Conservation (phyloP, 2,113 vertebrate genomes). For the Centropristis striata region DNA sequence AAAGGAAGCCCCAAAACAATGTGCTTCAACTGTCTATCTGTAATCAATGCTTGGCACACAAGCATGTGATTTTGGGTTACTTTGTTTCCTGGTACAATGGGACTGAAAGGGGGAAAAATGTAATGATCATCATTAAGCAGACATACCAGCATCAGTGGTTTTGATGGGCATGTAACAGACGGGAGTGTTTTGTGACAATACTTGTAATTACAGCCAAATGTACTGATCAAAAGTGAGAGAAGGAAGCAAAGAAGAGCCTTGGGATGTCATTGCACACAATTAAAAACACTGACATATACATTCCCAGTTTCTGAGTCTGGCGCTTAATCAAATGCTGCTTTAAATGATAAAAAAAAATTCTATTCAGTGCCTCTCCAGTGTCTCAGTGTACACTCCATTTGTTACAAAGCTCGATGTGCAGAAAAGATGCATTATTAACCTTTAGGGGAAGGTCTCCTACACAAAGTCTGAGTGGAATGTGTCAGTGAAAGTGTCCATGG, state of each 20-base stretch:
- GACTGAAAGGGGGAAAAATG: conserved; percentile 43
- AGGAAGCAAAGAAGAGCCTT: conserved; percentile 45
- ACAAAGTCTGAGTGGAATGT: conserved; percentile 3
- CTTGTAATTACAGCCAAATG: conserved; percentile 81
- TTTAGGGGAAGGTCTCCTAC: conserved; percentile 12
- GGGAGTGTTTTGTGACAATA: conserved; percentile 75
- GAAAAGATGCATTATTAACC: conserved; percentile 26
- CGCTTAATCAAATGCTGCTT: conserved; percentile 31
- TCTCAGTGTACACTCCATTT: conserved; percentile 36
- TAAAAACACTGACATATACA: conserved; percentile 62
- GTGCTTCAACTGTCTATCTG: conserved; percentile 62
- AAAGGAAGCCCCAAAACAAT: conserved; percentile 63
- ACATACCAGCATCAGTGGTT: conserved; percentile 71
- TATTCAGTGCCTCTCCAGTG: conserved; percentile 11
- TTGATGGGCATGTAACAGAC: conserved; percentile 72
- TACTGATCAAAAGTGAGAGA: conserved; percentile 71
- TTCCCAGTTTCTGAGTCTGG: conserved; percentile 48
- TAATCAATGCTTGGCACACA: conserved; percentile 81
- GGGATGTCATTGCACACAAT: conserved; percentile 63
- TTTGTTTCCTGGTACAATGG: conserved; percentile 75
- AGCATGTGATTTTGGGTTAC: conserved; percentile 76
- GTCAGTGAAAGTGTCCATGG: conserved; percentile 8
- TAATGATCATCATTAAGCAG: conserved; percentile 80
- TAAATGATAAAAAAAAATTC: conserved; percentile 55
- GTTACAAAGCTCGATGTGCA: conserved; percentile 19